Evolutionary conservation across 2,888 invertebrate genomes (phyloP).

Genomic region (Macaria liturata): DNA sequence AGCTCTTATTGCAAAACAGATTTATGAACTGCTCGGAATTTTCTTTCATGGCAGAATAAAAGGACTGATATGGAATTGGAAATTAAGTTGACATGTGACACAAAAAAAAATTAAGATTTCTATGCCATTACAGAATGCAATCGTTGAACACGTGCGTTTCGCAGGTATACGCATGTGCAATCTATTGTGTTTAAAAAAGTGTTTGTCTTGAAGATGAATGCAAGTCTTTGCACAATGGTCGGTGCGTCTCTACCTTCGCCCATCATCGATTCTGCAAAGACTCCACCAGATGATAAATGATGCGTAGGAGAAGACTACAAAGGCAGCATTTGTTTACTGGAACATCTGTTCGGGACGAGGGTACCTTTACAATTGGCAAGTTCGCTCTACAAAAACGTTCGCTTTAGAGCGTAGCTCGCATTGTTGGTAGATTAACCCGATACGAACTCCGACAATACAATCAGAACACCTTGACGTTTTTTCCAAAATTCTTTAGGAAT

Average conservation of each 20-base stretch:
- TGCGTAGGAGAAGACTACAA: constrained; percentile 73
- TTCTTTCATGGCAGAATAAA: constrained; percentile 42
- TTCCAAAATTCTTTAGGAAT: constrained; percentile 41
- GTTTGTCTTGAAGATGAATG: constrained; percentile 68
- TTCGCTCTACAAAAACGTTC: constrained; percentile 56
- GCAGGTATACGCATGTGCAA: constrained; percentile 81
- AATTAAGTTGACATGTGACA: constrained; percentile 46
- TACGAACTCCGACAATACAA: constrained; percentile 63
- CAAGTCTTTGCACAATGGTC: constrained; percentile 75
- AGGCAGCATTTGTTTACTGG: constrained; percentile 70
- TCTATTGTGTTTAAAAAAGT: constrained; percentile 69
- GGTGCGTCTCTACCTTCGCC: constrained; percentile 56
- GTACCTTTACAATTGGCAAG: constrained; percentile 62
- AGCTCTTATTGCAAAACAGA: constrained; percentile 50
- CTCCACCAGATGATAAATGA: constrained; percentile 64
- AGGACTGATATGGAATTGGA: constrained; percentile 46
- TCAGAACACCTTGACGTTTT: constrained; percentile 74
- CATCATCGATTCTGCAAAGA: constrained; percentile 69
- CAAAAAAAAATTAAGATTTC: constrained; percentile 40
- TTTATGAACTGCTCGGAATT: constrained; percentile 50
- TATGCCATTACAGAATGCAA: constrained; percentile 65
- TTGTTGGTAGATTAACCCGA: constrained; percentile 80
- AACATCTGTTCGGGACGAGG: constrained; percentile 72
- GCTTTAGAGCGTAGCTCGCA: constrained; percentile 66
- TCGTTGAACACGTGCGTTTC: constrained; percentile 77